Evolutionary conservation across 2,888 invertebrate genomes (phyloP), one percentile per base, ranked within the genome.

Genomic region (Mythimna loreyi): DNA sequence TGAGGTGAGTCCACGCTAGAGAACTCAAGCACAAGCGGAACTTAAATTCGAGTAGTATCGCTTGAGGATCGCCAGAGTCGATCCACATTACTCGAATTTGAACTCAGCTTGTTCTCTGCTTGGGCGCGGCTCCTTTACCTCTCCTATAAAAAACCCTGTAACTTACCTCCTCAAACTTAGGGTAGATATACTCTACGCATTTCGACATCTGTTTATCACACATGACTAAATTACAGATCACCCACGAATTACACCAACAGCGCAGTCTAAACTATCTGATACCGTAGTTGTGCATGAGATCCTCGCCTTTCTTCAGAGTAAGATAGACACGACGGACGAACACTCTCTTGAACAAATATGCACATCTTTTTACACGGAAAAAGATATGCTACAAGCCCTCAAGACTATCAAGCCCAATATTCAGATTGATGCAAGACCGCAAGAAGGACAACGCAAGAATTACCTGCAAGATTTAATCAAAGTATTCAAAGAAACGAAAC

Each of bases 191-290:
- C 16, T 19, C 40, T 40, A 40, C 40, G 5, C 6, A 40, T 40
- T 40, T 40, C 40, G 16, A 40, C 16, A 5, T 40, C 40, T 16
- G 16, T 16, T 40, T 40, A 68, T 16, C 8, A 55, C 55, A 74
- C 21, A 52, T 53, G 53, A 40, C 52, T 52, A 68, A 72, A 72
- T 72, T 76, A 55, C 72, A 72, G 72, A 72, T 76, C 7, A n/a
- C 0, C 11, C 3, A 1, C 25, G 16, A 36, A n/a, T 28, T 13
- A 40, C 23, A 4, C 2, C 71, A 11, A 16, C 58, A 16, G 36
- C 19, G 43, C 9, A 49, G n/a, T 1, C 40, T 16, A 58, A 69
- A 59, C 43, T 43, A 8, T 45, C 28, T 8, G 55, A 70, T 13
- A 59, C 55, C 19, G 4, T 69, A 11, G 25, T 61, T 8, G 30